phyloP scores from a whole-genome alignment of 2,113 vertebrate genomes.

The cattle (Bos taurus) region ARS-UCD2.0 NC_037329.1:125115001-125115500 shows the following conservation, averaged over 20 bases:
- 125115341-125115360: background rate
- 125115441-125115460: background rate
- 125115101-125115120: background rate
- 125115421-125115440: background rate
- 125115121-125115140: background rate
- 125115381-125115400: background rate
- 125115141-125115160: background rate
- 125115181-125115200: background rate
- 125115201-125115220: constrained; percentile 62
- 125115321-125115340: background rate
- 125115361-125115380: constrained; percentile 21
- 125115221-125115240: constrained; percentile 70
- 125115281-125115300: constrained; percentile 1
- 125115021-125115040: background rate
- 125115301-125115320: constrained; percentile 58
- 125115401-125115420: background rate
- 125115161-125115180: background rate
- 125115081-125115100: background rate
- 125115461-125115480: background rate
- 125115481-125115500: rapidly evolving
- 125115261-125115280: background rate
- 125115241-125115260: constrained; percentile 42
- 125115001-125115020: background rate
- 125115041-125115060: background rate
- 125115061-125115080: background rate